These are phyloP conservation scores for Periparus ater DNA, from an alignment of 2,797 vertebrate species.

Conservation along the genomic window DNA sequence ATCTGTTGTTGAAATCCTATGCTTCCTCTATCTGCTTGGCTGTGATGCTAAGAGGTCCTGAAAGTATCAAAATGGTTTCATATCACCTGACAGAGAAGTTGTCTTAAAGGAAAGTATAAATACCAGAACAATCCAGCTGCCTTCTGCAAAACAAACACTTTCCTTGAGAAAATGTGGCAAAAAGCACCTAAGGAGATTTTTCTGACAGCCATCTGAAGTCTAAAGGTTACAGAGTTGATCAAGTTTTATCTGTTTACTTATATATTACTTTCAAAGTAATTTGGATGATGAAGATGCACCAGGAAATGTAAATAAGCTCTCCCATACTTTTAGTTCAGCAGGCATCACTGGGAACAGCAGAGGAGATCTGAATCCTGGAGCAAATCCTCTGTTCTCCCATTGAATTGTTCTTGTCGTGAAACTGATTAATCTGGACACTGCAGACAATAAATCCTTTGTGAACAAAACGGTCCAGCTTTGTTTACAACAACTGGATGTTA, in stretches of 20 bases:
- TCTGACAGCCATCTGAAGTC: background rate
- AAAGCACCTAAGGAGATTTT: background rate
- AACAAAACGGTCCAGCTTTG: constrained; percentile 49
- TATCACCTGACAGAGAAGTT: background rate
- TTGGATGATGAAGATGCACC: background rate
- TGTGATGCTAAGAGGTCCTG: background rate
- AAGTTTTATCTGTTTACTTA: background rate
- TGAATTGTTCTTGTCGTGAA: constrained; percentile 51
- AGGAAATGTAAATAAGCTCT: background rate
- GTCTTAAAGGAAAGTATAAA: background rate
- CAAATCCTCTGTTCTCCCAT: background rate
- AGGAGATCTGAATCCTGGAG: constrained; percentile 7
- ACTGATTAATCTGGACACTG: constrained; percentile 64
- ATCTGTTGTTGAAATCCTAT: background rate
- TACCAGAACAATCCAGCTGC: background rate
- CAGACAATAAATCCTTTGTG: constrained; percentile 68
- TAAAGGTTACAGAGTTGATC: background rate
- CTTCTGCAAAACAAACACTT: background rate
- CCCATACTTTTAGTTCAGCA: background rate
- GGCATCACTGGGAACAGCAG: background rate
- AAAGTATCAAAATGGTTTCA: background rate
- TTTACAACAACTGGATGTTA: constrained; percentile 64
- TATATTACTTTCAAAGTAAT: background rate
- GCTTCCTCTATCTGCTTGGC: background rate
- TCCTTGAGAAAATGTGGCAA: background rate